Base-by-base conservation (phyloP, 1,140 invertebrate genomes). In the Lasioglossum albipes region DNA sequence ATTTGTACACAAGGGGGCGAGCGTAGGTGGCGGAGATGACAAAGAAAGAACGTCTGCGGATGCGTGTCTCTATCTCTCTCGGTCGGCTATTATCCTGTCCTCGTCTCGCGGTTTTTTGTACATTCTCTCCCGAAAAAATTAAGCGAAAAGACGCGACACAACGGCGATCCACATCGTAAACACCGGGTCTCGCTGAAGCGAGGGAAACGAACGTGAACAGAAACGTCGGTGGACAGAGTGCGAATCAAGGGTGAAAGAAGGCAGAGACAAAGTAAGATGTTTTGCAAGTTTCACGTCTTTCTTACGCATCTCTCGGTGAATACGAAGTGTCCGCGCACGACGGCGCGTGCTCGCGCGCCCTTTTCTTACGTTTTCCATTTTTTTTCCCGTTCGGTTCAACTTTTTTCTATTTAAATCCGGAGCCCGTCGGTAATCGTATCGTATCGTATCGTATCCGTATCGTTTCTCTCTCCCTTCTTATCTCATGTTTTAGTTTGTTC, bases 1-100 rank as follows among this genome's bases (percentile, higher is more conserved):
- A 85, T 75, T 84, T 85, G 72, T 75, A 82, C 79, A 72, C 71
- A 66, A 66, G 57, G 52, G 52, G 74, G 57, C 61, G 72, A 72
- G 75, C 75, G 76, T 69, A 72, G 36, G 45, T 71, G 75, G 69
- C 59, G 62, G 69, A 78, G 73, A 71, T 69, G 84, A 64, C 20
- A 73, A 57, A 79, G 83, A 78, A 77, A 75, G 75, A 68, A 77
- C 81, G 81, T 61, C 9, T 10, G 42, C 27, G 49, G 41, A 7
- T 52, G 20, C 20, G 27, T 64, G 54, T 13, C 59, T 69, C 59
- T 49, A 0, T 36, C 45, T 52, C 18, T 20, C 13, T 52, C 18
- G n/a, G 5, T n/a, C 52, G 6, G 54, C 6, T 5, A 4, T 16
- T 64, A 31, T 36, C 52, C n/a, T n/a, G 13, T 13, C 27, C 13